Conservation (phyloP, 2,888 invertebrate species). For the Mamestra brassicae region DNA sequence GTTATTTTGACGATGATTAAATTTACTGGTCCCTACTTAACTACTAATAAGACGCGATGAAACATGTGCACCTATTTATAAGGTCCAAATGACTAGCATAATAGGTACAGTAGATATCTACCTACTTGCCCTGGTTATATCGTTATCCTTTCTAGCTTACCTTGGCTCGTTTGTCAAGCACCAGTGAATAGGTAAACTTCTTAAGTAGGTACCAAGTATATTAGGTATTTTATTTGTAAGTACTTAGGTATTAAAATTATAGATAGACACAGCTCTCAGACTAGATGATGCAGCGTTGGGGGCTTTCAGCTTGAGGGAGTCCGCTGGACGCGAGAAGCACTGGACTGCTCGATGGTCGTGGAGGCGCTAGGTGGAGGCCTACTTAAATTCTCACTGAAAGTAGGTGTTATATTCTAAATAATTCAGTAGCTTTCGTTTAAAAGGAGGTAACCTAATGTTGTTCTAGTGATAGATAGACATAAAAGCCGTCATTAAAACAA, state of each 20-base stretch:
- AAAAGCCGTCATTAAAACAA: background rate
- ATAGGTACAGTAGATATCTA: background rate
- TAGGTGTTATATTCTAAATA: too few relatives aligned
- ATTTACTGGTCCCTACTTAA: background rate
- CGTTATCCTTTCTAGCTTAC: conserved; percentile 33
- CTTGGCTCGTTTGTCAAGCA: conserved; percentile 54
- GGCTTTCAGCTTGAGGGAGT: too few relatives aligned
- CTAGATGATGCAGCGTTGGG: background rate
- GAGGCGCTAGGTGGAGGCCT: too few relatives aligned
- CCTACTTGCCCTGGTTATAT: conserved; percentile 9
- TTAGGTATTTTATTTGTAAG: background rate
- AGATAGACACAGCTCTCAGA: background rate
- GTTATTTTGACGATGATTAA: background rate
- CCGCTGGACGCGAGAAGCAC: too few relatives aligned
- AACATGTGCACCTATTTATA: conserved; percentile 29
- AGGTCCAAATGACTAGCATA: background rate
- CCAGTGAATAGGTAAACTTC: conserved; percentile 14
- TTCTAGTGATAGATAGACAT: background rate
- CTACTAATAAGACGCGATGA: background rate
- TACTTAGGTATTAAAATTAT: too few relatives aligned
- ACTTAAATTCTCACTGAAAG: too few relatives aligned
- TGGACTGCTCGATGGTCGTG: too few relatives aligned
- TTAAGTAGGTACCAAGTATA: background rate
- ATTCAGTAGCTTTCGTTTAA: too few relatives aligned
- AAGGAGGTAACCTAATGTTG: too few relatives aligned